A percentile compares a stretch with the other conserved stretches of the same genome.
phyloP scores from a whole-genome alignment of 23 tunicate species.

The Diplosoma virens region DNA sequence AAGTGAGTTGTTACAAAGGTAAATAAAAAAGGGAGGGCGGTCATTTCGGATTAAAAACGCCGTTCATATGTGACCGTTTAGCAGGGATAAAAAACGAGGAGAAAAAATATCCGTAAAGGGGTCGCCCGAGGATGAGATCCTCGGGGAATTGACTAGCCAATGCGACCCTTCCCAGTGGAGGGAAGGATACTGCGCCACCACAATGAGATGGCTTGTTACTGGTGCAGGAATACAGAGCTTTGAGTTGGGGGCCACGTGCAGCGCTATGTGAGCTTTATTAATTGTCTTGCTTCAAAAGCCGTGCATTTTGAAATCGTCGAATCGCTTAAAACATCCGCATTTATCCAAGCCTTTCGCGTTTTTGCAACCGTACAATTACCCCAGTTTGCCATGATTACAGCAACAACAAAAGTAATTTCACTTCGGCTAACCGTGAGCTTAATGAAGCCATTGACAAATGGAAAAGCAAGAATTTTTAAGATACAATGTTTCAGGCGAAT shows the following conservation, averaged over 20 bases:
- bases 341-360: slow-evolving; percentile 24
- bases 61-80: no score
- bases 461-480: slow-evolving; percentile 6
- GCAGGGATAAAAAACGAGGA: no score
- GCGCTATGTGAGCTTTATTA: slow-evolving; percentile 35
- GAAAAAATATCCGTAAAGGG: no score
- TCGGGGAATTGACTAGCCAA: slow-evolving; percentile 16
- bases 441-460: slow-evolving; percentile 2
- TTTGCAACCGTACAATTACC: slow-evolving; percentile 20
- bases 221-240: no score
- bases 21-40: no score
- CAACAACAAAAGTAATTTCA: slow-evolving; percentile 20
- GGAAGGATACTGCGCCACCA: no score
- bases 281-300: slow-evolving; percentile 42
- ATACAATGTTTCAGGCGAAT: not conserved
- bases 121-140: slow-evolving; percentile 32
- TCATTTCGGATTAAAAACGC: no score
- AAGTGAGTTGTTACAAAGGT: no score
- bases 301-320: slow-evolving; percentile 35
- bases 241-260: no score
- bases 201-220: no score
- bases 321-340: slow-evolving; percentile 28
- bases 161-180: not conserved
- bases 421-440: slow-evolving; percentile 40
- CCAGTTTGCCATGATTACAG: not conserved